Evolutionary conservation across 2,888 invertebrate species (phyloP), one percentile per base, ranked within the genome.

Genomic region (Sinopyrophorus schimmeli): DNA sequence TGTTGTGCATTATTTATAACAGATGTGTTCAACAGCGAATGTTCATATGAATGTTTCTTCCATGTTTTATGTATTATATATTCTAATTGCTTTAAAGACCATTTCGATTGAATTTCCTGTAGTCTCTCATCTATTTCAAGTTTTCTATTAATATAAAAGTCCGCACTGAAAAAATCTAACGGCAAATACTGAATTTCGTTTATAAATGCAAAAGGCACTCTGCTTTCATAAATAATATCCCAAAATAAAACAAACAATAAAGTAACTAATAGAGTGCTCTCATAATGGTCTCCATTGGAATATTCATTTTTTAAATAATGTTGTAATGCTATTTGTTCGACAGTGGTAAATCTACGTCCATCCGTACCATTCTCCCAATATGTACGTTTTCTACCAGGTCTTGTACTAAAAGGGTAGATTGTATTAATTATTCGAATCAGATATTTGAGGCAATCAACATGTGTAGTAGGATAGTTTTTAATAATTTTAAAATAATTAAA

Each of bases 171-270:
- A 59, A 92, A 70, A 72, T 93, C 92, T 3, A 88, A 71, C 0
- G 92, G 93, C n/a, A 74, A 76, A 3, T 71, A 64, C 68, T 91
- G 90, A 66, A 81, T 82, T 2, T 74, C 72, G 1, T 79, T 80
- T 27, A 87, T 74, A 70, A 88, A 92, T 0, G 77, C 74, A 1
- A 75, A 72, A 35, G 76, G 75, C 7, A 83, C 72, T 3, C 6
- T 21, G n/a, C 55, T 53, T 17, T 72, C 67, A 61, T 82, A 87
- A 31, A 93, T 80, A 2, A 89, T 81, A 57, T 91, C 86, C 90
- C 91, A 92, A 70, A 92, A 89, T 4, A 88, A 57, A 5, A 72
- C 44, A 17, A 58, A 53, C 51, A 70, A 69, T 1, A 67, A 41
- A 6, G 63, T 61, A 28, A 35, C 52, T 6, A 72, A 51, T 12